Evolutionary conservation across 2,113 vertebrate genomes (phyloP), one percentile per base, ranked within the genome.

Genomic region (Ammodytes marinus): DNA sequence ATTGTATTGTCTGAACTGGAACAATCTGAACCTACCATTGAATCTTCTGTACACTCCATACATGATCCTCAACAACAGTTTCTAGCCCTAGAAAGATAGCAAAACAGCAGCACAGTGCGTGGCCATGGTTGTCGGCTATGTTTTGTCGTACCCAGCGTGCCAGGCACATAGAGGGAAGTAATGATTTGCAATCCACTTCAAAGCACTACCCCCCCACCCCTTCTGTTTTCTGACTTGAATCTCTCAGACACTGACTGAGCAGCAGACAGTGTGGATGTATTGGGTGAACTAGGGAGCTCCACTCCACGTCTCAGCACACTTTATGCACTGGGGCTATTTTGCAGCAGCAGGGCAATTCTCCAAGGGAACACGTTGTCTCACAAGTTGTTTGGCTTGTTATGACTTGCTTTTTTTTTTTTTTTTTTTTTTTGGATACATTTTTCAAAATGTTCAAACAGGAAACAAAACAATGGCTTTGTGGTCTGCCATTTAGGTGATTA

Each of bases 171-270:
- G 61, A 81, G 58, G 73, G 64, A 85, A 72, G 76, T 76, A 79
- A 81, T 85, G 53, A 84, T 59, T 27, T 58, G 64, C 57, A 37
- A 74, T 68, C 72, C 79, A 75, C 79, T 80, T 85, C 84, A 87
- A 82, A 84, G 76, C 71, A 46, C 58, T 45, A 58, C 8, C 53
- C 27, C 5, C 59, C 35, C 67, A 4, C 43, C 46, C 58, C 64
- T 68, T 86, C 78, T 84, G 83, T 77, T 80, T 84, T 69, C 50
- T 85, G 69, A 45, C 58, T 70, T 35, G 49, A 68, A 49, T 55
- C 47, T 54, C 10, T 85, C 57, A 69, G 47, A 63, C 55, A 37
- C 73, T 65, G 79, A 85, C 64, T 75, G 68, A 72, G 80, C 69
- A 76, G 77, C 77, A 84, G 83, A 74, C 71, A 81, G 43, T 43